Base-by-base conservation (phyloP, 2,888 invertebrate species). In the Disparrhopalites patrizii region DNA sequence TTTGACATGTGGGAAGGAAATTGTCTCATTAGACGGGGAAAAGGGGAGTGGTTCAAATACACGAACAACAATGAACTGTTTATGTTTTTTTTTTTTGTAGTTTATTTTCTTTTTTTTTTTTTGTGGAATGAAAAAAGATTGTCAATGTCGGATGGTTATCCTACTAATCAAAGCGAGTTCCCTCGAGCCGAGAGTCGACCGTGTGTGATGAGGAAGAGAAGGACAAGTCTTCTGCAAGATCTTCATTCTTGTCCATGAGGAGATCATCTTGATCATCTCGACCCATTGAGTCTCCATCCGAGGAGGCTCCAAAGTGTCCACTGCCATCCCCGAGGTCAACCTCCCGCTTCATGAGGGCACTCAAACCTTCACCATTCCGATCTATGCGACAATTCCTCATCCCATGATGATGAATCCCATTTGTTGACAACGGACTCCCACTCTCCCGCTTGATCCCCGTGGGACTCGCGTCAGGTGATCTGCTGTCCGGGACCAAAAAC, bases 201-300 rank as follows among this genome's bases (percentile, higher is more conserved):
- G 68, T 55, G 50, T 73, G 73, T 50, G 73, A 71, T 43, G 73
- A 73, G 28, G 75, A 73, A 20, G 75, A 70, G 57, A 74, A 75
- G 60, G 75, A 75, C 51, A 75, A 71, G 66, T 75, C 75, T 66
- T 75, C 75, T 1, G 75, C 75, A 18, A 75, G 69, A 64, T 75
- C 75, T 67, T 75, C 75, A 51, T 71, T 71, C 58, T 75, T 75
- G 55, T 73, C 74, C 62, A 71, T 69, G 3, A 70, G 56, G 57
- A 70, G 67, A 65, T 73, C 73, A 62, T 74, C 74, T 20, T 68
- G 73, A 52, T 73, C 75, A 50, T 74, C 74, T n/a, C 72, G 68
- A 38, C 73, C 73, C 47, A 70, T 67, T 18, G 73, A 73, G 28
- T 75, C 75, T 15, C 73, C 72, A 47, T 72, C 73, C 10, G 74